Conservation (phyloP, 1,140 invertebrate genomes). For the Druon quercuslanigerum region DNA sequence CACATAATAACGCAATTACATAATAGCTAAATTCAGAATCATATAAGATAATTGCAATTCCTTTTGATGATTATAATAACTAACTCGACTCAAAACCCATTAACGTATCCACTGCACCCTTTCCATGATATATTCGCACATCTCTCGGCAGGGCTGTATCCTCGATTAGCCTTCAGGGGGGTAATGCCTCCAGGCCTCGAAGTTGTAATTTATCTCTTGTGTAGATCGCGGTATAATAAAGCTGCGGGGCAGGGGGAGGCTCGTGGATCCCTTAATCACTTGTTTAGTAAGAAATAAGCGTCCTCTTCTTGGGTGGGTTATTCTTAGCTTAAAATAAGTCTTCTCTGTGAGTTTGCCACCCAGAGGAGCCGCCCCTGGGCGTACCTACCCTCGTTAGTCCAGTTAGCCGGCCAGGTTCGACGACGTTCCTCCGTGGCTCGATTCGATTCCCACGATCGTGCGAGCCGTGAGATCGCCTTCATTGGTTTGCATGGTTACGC, state of each 20-base stretch:
- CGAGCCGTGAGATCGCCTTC: slow-evolving; percentile 38
- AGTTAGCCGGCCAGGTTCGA: slow-evolving; percentile 11
- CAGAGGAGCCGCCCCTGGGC: slow-evolving; percentile 29
- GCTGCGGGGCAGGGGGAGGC: background rate
- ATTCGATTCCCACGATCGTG: slow-evolving; percentile 50
- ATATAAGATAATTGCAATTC: slow-evolving; percentile 9
- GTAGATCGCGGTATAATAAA: slow-evolving; percentile 1
- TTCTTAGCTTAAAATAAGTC: slow-evolving; percentile 27
- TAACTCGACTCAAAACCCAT: slow-evolving; percentile 20
- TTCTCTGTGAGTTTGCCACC: slow-evolving; percentile 28
- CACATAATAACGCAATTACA: too few species aligned
- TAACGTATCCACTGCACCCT: slow-evolving; percentile 21
- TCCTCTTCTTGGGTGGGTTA: slow-evolving; percentile 25
- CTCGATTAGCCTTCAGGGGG: slow-evolving; percentile 23
- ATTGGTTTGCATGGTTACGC: slow-evolving; percentile 20
- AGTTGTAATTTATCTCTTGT: background rate
- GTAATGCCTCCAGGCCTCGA: background rate
- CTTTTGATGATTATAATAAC: slow-evolving; percentile 19
- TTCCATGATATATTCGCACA: slow-evolving; percentile 22
- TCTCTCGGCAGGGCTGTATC: slow-evolving; percentile 10
- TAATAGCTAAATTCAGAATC: background rate
- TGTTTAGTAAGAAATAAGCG: slow-evolving; percentile 24
- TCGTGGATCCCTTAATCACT: slow-evolving; percentile 22
- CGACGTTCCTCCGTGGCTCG: slow-evolving; percentile 29
- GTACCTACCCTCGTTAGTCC: slow-evolving; percentile 25